Conservation (phyloP, 2,888 invertebrate genomes). For the Selenia dentaria region DNA sequence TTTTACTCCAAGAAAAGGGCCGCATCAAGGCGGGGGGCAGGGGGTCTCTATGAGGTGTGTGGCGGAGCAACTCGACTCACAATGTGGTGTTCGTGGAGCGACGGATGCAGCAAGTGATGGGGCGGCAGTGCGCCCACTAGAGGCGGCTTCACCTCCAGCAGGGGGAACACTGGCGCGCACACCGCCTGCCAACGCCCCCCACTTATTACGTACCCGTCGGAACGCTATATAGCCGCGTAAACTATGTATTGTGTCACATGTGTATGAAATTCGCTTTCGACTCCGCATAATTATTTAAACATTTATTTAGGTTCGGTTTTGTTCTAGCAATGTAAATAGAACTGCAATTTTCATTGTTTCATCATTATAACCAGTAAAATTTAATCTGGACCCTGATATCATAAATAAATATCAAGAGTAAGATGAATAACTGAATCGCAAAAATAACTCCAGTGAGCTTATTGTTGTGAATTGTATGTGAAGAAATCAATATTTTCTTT, state of each 20-base stretch:
- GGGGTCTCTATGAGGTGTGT: conserved; percentile 39
- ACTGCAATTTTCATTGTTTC: no score
- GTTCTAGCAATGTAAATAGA: no score
- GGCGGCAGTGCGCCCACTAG: conserved; percentile 80
- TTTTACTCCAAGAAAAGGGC: conserved; percentile 11
- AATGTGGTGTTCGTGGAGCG: conserved; percentile 88
- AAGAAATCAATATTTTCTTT: no score
- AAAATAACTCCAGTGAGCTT: no score
- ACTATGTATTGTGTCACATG: conserved; percentile 4
- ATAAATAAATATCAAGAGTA: no score
- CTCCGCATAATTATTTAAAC: neutral
- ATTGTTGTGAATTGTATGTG: no score
- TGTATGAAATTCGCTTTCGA: neutral
- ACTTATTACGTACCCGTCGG: conserved; percentile 24
- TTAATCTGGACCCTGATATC: no score
- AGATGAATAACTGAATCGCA: no score
- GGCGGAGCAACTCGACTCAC: conserved; percentile 66
- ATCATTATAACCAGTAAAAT: no score
- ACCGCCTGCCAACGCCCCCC: conserved; percentile 63
- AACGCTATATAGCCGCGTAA: conserved; percentile 3
- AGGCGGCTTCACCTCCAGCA: conserved; percentile 83
- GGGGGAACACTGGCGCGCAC: conserved; percentile 82
- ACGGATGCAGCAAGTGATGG: conserved; percentile 83
- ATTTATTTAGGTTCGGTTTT: no score
- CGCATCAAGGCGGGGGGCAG: neutral